Evolutionary conservation across 2,797 vertebrate species (phyloP), one percentile per base, ranked within the genome.

Genomic region (Botia kubotai): DNA sequence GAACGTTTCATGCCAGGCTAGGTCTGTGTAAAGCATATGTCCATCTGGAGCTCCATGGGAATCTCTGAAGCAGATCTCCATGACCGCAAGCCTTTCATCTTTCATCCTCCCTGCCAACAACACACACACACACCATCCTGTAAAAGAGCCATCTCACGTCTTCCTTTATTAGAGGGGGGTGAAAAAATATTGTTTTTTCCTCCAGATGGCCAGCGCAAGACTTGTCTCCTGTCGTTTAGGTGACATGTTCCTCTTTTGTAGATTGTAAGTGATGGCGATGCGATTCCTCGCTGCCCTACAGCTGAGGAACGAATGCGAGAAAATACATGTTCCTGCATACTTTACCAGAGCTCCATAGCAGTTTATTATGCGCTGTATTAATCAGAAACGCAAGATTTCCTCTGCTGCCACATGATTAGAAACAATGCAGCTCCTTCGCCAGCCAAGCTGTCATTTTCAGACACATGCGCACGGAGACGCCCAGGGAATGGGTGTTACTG

Each of bases 131-230:
- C 39, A 62, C 33, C 39, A 67, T 46, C 70, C 69, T 62, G 79
- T 21, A 17, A 81, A 58, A 80, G 77, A 73, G 70, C 70, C 50
- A 76, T 71, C 57, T 74, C 2, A 7, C 1, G 52, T 84, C 78
- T 53, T 70, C 75, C 80, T 83, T 84, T 84, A 86, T 84, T 86
- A 83, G 65, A 48, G 68, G 12, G 39, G 76, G 83, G 82, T 72
- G 84, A 82, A 83, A 77, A 84, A 84, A 79, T 82, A 82, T 86
- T 82, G 81, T 83, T 86, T 84, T 79, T 69, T 77, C 72, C 52
- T 71, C 72, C 86, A 86, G 83, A 83, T 83, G 86, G 82, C 65
- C 75, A 78, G 69, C 21, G 63, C 71, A 67, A 82, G 63, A 57
- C 84, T 77, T 83, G 84, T 86, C 84, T 79, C 69, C 68, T 84